phyloP scores from a whole-genome alignment of 1,140 invertebrate genomes.

The Drosophila micromelanica region DNA sequence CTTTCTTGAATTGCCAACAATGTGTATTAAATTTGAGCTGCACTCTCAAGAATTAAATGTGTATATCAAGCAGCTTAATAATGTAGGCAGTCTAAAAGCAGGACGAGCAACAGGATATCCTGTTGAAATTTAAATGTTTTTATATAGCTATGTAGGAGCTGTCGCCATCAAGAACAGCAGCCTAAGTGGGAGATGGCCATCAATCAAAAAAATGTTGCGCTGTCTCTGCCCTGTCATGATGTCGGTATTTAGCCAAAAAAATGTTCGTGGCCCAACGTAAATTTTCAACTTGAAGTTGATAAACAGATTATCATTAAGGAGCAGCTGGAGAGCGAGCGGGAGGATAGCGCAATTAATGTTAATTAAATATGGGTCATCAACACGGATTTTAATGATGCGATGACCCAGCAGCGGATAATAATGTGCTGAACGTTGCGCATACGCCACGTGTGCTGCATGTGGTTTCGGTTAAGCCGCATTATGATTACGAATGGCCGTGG shows the following conservation, averaged over 20 bases:
- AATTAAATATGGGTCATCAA: constrained; percentile 75
- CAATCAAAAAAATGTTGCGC: constrained; percentile 60
- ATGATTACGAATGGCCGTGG: constrained; percentile 5
- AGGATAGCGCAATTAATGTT: constrained; percentile 54
- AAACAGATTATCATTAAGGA: constrained; percentile 70
- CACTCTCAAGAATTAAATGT: neutral
- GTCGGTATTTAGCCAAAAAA: constrained; percentile 58
- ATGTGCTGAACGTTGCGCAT: constrained; percentile 58
- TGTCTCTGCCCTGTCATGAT: constrained; percentile 19
- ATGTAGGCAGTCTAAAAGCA: constrained; percentile 46
- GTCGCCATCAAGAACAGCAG: constrained; percentile 11
- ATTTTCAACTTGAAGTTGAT: constrained; percentile 71
- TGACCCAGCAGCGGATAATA: constrained; percentile 43
- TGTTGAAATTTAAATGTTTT: constrained; percentile 58
- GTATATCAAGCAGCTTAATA: constrained; percentile 1
- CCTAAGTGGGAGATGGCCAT: constrained; percentile 40
- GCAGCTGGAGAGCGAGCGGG: neutral
- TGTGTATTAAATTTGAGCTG: neutral
- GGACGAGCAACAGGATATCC: constrained; percentile 68
- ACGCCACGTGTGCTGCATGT: constrained; percentile 35
- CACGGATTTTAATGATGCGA: constrained; percentile 43
- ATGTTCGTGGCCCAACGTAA: constrained; percentile 19
- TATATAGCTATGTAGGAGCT: neutral
- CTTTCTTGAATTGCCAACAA: neutral
- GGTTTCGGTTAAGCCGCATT: constrained; percentile 5